These are phyloP conservation scores for Heterochromis multidens DNA, from an alignment of 2,113 vertebrate species.

Conservation along the genomic window DNA sequence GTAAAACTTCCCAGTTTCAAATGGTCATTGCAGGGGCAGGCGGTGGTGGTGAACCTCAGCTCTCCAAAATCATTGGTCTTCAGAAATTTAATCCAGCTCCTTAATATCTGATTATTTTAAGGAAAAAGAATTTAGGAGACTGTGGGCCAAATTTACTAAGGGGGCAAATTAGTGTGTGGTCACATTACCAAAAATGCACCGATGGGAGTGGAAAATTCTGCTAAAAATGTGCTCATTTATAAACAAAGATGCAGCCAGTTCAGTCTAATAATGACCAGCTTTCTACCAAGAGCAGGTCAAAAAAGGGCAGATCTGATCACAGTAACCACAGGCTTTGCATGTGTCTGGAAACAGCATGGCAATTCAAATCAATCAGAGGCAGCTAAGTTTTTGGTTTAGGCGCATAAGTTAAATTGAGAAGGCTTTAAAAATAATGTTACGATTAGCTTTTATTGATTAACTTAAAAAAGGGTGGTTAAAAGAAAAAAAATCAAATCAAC, in stretches of 20 bases:
- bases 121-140: background rate
- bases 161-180: background rate
- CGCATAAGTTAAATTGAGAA: background rate
- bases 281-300: background rate
- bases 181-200: background rate
- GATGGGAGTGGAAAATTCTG: background rate
- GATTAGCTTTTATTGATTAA: background rate
- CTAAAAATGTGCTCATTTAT: background rate
- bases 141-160: background rate
- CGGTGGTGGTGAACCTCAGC: background rate
- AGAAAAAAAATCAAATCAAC: background rate
- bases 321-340: background rate
- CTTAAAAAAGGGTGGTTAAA: background rate
- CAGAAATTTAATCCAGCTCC: background rate
- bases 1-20: background rate
- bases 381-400: background rate
- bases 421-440: background rate
- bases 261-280: background rate
- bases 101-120: background rate
- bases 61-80: background rate
- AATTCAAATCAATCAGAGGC: background rate
- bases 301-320: rapidly evolving
- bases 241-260: background rate
- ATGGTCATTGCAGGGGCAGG: background rate
- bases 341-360: background rate